Base-by-base conservation (phyloP, 2,888 invertebrate species). In the Megalurothrips usitatus region DNA sequence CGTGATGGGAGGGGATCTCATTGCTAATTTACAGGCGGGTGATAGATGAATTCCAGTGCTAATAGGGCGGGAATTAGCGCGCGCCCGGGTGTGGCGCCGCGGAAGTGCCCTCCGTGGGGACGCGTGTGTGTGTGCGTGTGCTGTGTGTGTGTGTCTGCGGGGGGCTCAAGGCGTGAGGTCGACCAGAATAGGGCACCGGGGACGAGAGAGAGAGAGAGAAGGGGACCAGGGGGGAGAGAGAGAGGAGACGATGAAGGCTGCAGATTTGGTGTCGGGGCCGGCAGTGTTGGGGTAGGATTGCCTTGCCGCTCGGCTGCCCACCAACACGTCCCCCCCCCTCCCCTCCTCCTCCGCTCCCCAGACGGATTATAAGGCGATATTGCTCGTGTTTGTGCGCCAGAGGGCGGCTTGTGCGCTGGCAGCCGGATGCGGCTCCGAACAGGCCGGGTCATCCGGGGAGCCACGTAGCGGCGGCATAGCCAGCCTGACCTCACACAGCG, bases 321-420 rank as follows among this genome's bases (percentile, higher is more conserved):
- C 58, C 14, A 19, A 58, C 58, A 58, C 58, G 58, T 2, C 34
- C 34, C 34, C 34, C 34, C 3, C 34, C 34, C 34, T 6, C 34
- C 34, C 34, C 34, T 6, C 34, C 34, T 43, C 19, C 6, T 52
- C 52, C 17, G 58, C 34, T 6, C 23, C 26, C 10, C 23, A 26
- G 26, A 12, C 23, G 68, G 68, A 75, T 75, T 75, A 75, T 75
- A 75, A 75, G 68, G 10, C 68, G 68, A 75, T 75, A 75, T 26
- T 75, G 68, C 68, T 75, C 10, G 23, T n/a, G 12, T n/a, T 75
- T 23, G 12, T 75, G 68, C 68, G 12, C 68, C n/a, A n/a, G n/a
- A n/a, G n/a, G n/a, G n/a, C n/a, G n/a, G n/a, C n/a, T n/a, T n/a
- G n/a, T n/a, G n/a, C n/a, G n/a, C n/a, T n/a, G n/a, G n/a, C n/a